These are phyloP conservation scores for Pollenia griseotomentosa DNA, from an alignment of 2,888 invertebrate genomes.

Conservation along the genomic window DNA sequence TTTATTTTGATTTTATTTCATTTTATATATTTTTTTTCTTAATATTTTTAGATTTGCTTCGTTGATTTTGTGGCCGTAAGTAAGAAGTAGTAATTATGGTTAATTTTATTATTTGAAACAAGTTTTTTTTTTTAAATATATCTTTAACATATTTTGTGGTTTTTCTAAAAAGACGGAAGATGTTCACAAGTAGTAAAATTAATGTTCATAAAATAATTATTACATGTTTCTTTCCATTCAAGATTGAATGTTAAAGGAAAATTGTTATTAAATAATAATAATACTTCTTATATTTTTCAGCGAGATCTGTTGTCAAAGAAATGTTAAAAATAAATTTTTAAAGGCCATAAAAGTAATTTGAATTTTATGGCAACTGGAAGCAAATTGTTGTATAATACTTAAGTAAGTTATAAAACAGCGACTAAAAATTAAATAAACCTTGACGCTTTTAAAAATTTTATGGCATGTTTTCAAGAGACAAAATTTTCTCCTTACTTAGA, in stretches of 20 bases:
- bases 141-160: conserved; percentile 43
- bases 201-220: conserved; percentile 33
- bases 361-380: background rate
- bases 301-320: background rate
- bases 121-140: conserved; percentile 39
- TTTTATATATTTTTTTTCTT: background rate
- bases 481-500: no score
- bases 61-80: conserved; percentile 54
- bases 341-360: background rate
- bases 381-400: background rate
- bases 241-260: conserved; percentile 12
- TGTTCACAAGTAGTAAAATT: conserved; percentile 41
- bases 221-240: conserved; percentile 18
- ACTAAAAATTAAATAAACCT: background rate
- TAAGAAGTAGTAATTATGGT: conserved; percentile 60
- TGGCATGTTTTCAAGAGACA: no score
- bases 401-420: background rate
- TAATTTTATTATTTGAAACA: conserved; percentile 56
- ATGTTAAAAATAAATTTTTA: background rate
- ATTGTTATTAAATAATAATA: conserved; percentile 6
- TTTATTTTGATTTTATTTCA: conserved; percentile 13
- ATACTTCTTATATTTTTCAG: conserved; percentile 4
- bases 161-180: conserved; percentile 23
- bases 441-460: no score
- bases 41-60: conserved; percentile 20